Conservation (phyloP, 2,888 invertebrate species). For the Anoplius nigerrimus region DNA sequence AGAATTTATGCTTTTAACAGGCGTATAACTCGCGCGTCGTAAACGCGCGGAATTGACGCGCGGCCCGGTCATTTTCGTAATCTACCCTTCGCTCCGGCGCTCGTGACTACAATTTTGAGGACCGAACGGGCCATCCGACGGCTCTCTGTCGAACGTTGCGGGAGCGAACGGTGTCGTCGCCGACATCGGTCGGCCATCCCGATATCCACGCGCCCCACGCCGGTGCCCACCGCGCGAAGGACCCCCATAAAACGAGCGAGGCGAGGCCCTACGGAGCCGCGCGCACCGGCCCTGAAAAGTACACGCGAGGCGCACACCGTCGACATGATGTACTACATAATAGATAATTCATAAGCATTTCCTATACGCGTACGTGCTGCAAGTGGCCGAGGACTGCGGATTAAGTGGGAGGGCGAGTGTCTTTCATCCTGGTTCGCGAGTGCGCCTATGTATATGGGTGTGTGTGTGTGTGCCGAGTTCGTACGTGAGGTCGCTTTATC, state of each 20-base stretch:
- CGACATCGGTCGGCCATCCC: constrained; percentile 5
- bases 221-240: constrained; percentile 17
- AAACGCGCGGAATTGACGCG: constrained; percentile 43
- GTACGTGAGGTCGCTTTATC: constrained; percentile 3
- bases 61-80: constrained; percentile 50
- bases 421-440: background rate
- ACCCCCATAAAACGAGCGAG: constrained; percentile 22
- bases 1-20: constrained; percentile 32
- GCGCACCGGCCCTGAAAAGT: constrained; percentile 17
- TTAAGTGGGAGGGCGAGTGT: constrained; percentile 35
- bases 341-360: constrained; percentile 52
- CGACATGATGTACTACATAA: constrained; percentile 47
- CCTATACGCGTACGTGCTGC: constrained; percentile 26
- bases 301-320: constrained; percentile 20
- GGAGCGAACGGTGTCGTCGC: too few species aligned
- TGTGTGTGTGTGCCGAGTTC: background rate
- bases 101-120: constrained; percentile 34
- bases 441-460: background rate
- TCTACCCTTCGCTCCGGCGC: constrained; percentile 6
- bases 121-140: constrained; percentile 16
- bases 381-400: constrained; percentile 29
- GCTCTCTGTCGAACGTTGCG: too few species aligned
- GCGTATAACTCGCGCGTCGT: constrained; percentile 43
- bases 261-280: constrained; percentile 7
- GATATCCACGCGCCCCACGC: constrained; percentile 10